Evolutionary conservation across 2,888 invertebrate genomes (phyloP).

Genomic region (Taphrorychus bicolor): DNA sequence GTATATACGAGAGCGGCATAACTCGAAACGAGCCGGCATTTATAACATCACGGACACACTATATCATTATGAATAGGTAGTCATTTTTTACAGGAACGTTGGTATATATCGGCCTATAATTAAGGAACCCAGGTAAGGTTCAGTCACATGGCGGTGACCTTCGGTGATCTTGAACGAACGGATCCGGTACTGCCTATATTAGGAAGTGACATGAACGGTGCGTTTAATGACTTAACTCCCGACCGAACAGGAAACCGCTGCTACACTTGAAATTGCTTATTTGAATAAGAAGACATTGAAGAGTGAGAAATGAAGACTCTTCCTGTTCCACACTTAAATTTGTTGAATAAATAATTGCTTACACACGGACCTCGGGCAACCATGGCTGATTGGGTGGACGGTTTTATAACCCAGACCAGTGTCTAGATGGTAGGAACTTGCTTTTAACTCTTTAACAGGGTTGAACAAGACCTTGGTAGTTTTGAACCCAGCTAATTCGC

Average conservation of each 20-base stretch:
- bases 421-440: no score
- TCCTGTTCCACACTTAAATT: background rate
- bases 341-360: background rate
- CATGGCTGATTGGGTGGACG: no score
- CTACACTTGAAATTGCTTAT: background rate
- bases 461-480: no score
- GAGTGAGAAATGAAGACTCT: background rate
- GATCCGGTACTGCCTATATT: slow-evolving; percentile 29
- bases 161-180: slow-evolving; percentile 33
- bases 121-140: slow-evolving; percentile 38
- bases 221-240: slow-evolving; percentile 20
- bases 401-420: no score
- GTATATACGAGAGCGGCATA: slow-evolving; percentile 11
- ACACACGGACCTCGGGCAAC: no score
- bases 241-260: slow-evolving; percentile 3
- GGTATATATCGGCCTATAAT: slow-evolving; percentile 37
- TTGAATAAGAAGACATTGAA: background rate
- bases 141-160: slow-evolving; percentile 36
- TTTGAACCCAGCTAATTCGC: no score
- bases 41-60: slow-evolving; percentile 27
- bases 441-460: no score
- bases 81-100: slow-evolving; percentile 32
- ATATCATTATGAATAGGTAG: slow-evolving; percentile 39
- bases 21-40: slow-evolving; percentile 23
- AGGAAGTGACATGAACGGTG: slow-evolving; percentile 31